Conservation (phyloP, 2,888 invertebrate genomes). For the Acheta domesticus region DNA sequence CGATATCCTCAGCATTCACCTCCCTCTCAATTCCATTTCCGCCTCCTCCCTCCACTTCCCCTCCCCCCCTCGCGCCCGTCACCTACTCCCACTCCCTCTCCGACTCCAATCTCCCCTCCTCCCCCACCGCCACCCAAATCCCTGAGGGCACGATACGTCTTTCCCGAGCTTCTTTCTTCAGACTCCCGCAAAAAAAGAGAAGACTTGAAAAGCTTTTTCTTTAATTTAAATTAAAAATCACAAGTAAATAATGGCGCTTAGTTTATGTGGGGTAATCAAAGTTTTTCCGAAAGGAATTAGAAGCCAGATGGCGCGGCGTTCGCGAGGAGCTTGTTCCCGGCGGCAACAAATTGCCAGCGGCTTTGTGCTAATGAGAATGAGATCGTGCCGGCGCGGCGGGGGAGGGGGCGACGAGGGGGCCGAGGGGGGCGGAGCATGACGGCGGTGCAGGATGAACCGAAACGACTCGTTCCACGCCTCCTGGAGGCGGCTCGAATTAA, state of each 20-base stretch:
- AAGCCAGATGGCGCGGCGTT: neutral
- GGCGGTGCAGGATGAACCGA: too few species aligned
- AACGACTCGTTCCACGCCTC: too few species aligned
- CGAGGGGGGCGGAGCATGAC: neutral
- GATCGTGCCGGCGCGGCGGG: neutral
- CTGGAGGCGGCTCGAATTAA: too few species aligned
- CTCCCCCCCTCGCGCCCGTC: too few species aligned
- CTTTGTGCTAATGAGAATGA: slow-evolving; percentile 18
- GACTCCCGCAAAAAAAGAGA: neutral
- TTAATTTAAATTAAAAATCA: slow-evolving; percentile 18
- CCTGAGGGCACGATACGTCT: too few species aligned
- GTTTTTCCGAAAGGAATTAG: slow-evolving; percentile 10
- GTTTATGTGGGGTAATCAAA: slow-evolving; percentile 18
- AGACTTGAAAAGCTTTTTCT: neutral
- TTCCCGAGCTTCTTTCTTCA: neutral
- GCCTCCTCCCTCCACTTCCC: too few species aligned
- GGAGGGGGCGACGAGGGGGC: neutral
- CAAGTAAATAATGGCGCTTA: slow-evolving; percentile 18
- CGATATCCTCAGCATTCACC: too few species aligned
- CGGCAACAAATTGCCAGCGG: slow-evolving; percentile 18
- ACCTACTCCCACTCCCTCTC: too few species aligned
- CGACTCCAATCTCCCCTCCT: too few species aligned
- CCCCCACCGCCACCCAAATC: too few species aligned
- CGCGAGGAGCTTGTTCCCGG: neutral
- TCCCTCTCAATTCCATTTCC: too few species aligned